phyloP scores from a whole-genome alignment of 2,888 invertebrate species.

The Seira sanloemensis region DNA sequence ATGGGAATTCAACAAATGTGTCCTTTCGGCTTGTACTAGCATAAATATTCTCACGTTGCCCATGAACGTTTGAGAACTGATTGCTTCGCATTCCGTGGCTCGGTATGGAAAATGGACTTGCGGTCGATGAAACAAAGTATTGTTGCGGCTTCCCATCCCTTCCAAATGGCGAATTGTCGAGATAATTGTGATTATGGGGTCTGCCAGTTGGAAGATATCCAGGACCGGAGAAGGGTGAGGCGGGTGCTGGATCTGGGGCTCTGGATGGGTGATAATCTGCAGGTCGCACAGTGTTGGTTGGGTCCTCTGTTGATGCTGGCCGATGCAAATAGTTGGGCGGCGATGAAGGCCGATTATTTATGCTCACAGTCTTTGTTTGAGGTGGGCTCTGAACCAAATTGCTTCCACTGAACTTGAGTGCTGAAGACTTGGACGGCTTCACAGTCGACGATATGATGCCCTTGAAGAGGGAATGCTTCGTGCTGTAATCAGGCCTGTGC shows the following conservation, averaged over 20 bases:
- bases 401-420: constrained; percentile 31
- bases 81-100: constrained; percentile 62
- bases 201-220: constrained; percentile 44
- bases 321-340: constrained; percentile 22
- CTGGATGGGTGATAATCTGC: constrained; percentile 48
- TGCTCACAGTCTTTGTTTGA: constrained; percentile 15
- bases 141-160: constrained; percentile 8
- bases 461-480: constrained; percentile 53
- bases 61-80: constrained; percentile 67
- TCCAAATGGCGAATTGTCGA: constrained; percentile 18
- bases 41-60: constrained; percentile 68
- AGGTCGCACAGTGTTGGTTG: constrained; percentile 52
- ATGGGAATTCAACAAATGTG: constrained; percentile 64
- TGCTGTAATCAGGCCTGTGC: constrained; percentile 43
- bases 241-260: constrained; percentile 46
- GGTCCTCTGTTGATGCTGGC: constrained; percentile 50
- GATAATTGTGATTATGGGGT: constrained; percentile 16
- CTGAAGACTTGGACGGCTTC: constrained; percentile 39
- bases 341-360: constrained; percentile 28
- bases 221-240: constrained; percentile 28
- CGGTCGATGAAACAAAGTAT: constrained; percentile 32
- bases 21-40: constrained; percentile 54
- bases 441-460: constrained; percentile 54
- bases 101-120: neutral
- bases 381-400: constrained; percentile 12